These are phyloP conservation scores for Hemicordylus capensis DNA, from an alignment of 2,113 vertebrate species.

Conservation along the genomic window DNA sequence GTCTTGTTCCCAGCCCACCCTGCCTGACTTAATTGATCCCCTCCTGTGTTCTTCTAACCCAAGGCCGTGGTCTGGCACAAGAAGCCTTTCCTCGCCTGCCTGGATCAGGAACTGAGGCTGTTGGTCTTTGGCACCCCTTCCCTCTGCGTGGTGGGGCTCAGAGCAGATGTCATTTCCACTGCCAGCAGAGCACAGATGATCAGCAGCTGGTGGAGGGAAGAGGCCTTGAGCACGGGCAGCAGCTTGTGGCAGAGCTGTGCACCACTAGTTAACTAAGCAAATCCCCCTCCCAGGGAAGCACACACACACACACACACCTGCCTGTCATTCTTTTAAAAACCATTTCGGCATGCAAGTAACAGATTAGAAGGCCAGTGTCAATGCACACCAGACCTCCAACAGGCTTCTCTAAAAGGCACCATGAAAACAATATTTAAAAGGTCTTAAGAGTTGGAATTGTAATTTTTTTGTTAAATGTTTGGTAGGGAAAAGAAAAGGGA, in stretches of 20 bases:
- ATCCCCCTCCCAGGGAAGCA: background rate
- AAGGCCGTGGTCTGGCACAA: conserved; percentile 67
- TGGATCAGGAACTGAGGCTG: conserved; percentile 67
- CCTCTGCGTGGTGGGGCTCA: conserved; percentile 57
- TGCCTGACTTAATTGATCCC: conserved; percentile 28
- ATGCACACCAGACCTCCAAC: conserved; percentile 9
- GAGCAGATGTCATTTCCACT: conserved; percentile 65
- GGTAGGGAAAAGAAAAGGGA: conserved; percentile 51
- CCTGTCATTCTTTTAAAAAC: conserved; percentile 5
- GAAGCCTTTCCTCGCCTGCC: conserved; percentile 58
- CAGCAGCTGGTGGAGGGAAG: conserved; percentile 55
- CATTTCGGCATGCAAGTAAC: background rate
- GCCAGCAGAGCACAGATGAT: conserved; percentile 68
- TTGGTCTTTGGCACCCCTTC: conserved; percentile 50
- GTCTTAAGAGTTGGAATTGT: conserved; percentile 58
- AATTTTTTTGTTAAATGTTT: conserved; percentile 32
- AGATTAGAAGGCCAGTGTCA: conserved; percentile 13
- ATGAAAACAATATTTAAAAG: conserved; percentile 59
- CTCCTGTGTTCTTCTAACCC: conserved; percentile 43
- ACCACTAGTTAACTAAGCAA: background rate
- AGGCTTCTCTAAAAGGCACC: conserved; percentile 15
- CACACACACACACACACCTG: background rate
- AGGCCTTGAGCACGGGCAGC: conserved; percentile 57
- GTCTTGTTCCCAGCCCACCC: conserved; percentile 58
- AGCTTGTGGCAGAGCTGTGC: conserved; percentile 35